phyloP scores from a whole-genome alignment of 2,113 vertebrate genomes.

The Eudorcas thomsonii region DNA sequence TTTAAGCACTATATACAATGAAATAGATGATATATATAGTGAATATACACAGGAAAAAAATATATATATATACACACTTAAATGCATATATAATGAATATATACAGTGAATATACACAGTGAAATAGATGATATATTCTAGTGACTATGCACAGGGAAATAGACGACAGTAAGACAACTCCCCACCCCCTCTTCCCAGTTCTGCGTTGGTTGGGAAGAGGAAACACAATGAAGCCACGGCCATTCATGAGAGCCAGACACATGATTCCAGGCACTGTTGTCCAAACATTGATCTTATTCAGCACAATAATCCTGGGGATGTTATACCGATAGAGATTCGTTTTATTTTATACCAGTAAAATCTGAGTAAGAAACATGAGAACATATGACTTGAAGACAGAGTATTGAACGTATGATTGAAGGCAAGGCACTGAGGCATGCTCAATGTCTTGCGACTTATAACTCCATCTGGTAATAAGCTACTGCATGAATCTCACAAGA shows the following conservation, averaged over 20 bases:
- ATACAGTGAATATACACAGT: not conserved
- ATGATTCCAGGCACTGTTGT: not conserved
- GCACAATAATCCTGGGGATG: not conserved
- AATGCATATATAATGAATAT: not conserved
- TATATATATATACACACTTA: not conserved
- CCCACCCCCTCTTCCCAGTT: not conserved
- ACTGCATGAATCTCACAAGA: not conserved
- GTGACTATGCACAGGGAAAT: not conserved
- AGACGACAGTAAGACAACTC: rapidly evolving
- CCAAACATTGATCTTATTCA: not conserved
- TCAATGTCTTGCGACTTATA: not conserved
- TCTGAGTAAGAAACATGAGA: not conserved
- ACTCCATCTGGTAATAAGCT: not conserved
- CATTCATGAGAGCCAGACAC: not conserved
- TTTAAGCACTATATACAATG: not conserved
- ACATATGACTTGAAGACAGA: not conserved
- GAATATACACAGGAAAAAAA: not conserved
- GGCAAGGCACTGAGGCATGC: not conserved
- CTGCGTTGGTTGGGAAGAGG: not conserved
- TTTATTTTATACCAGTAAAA: not conserved
- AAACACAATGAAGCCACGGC: not conserved
- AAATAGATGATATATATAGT: not conserved
- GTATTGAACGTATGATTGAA: not conserved
- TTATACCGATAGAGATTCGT: not conserved
- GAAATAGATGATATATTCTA: not conserved